Base-by-base conservation (phyloP, 2,797 vertebrate species). In the Falco concolor region DNA sequence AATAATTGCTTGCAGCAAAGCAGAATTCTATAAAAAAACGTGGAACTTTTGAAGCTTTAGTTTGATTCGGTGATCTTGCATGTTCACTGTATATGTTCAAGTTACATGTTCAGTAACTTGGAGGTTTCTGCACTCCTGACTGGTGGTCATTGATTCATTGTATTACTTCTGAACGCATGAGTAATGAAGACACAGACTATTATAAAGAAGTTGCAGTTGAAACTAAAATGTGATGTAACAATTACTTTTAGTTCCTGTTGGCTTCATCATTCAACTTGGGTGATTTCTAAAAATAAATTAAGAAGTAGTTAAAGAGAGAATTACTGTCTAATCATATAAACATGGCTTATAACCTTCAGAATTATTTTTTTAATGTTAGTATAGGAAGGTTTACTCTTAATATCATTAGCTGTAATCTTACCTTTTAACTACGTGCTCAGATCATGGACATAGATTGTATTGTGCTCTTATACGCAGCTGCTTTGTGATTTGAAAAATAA, bases 241-340 rank as follows among this genome's bases (percentile, higher is more conserved):
- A 12, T 57, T 85, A 47, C n/a, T 64, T 69, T 80, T 86, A 70
- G 52, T 45, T 81, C 13, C 28, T 38, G 3, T 89, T 80, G 47
- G 38, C 42, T 40, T 65, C 61, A 64, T 85, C 23, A 22, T 65
- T 84, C 60, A 47, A 14, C 13, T 73, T 0, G 0, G 1, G 12
- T 54, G 36, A 82, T 87, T 78, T 87, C n/a, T 23, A 60, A 85
- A 64, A 63, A 28, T 6, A 59, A 25, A 38, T 50, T 36, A 21
- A 76, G 60, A 80, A 79, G 12, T 23, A 34, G 10, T 45, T 74
- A 42, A 65, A 65, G 38, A 84, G 23, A 8, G 69, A 38, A 65
- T 84, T 77, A 9, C 56, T 80, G 2, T 76, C 19, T 79, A 53
- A 68, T 88, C 13, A 9, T 30, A n/a, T 27, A 50, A 90, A 77